Evolutionary conservation across 2,797 vertebrate genomes (phyloP), one percentile per base, ranked within the genome.

Genomic region (Melanotaenia trifasciata): DNA sequence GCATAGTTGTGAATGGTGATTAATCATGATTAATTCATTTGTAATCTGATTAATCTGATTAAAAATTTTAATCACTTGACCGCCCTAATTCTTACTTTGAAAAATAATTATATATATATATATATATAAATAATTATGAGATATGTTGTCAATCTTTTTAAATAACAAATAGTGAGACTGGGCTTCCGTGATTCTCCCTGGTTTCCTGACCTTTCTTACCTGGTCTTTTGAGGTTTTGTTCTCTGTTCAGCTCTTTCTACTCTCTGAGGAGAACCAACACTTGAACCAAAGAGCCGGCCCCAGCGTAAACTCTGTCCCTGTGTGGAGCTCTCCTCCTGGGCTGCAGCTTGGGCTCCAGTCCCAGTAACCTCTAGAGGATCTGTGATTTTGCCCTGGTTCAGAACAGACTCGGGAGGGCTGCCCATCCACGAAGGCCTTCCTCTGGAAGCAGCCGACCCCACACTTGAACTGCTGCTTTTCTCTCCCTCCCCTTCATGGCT

Each of bases 401-500:
- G 87, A 40, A 98, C 95, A 0, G 96, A 97, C 76, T 98, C 97
- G 0, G 97, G 97, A 0, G 97, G 98, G 79, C 96, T 99, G 9
- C 98, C 98, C 97, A 98, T 98, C 97, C 97, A 98, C 1, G 95
- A 96, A 0, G 95, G 94, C 85, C 94, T 94, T 62, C 89, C 96
- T 65, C 93, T 93, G 59, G 69, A 10, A 57, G 84, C 91, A 0
- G 67, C 58, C 0, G 86, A 73, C 28, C 82, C 85, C 8, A 63
- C 35, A 1, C 84, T 64, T 33, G 79, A 64, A 76, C 84, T 80
- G 92, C 81, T 70, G 71, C 57, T 87, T 16, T 0, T 0, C 26
- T 13, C 30, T 18, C 83, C 79, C 67, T 96, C 95, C 0, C 87
- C 81, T 30, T 90, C 88, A 1, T 95, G 95, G 63, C 89, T 92